phyloP scores from a whole-genome alignment of 1,140 invertebrate species.

The Geopemphigus sp. region DNA sequence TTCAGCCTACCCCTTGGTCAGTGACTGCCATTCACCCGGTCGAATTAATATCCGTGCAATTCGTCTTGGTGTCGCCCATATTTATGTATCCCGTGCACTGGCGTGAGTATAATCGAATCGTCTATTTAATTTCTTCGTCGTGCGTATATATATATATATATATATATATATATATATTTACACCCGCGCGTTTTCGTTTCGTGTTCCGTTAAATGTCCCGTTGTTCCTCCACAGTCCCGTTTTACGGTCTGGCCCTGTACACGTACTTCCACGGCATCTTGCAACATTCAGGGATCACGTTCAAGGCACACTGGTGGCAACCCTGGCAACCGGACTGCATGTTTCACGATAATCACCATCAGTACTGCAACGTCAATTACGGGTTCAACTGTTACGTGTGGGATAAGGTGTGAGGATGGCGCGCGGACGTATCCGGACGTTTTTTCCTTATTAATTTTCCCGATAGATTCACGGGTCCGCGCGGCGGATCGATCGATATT shows the following conservation, averaged over 20 bases:
- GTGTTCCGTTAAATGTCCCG: too few species aligned
- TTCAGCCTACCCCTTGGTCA: constrained; percentile 72
- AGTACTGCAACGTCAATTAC: constrained; percentile 76
- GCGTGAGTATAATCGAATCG: constrained; percentile 59
- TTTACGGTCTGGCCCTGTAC: constrained; percentile 62
- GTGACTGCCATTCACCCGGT: constrained; percentile 72
- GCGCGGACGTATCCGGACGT: background rate
- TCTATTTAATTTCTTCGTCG: too few species aligned
- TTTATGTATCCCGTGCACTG: constrained; percentile 64
- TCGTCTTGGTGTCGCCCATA: constrained; percentile 60
- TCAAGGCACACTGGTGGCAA: constrained; percentile 72
- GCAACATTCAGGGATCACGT: constrained; percentile 73
- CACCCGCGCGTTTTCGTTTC: too few species aligned
- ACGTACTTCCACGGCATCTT: constrained; percentile 74
- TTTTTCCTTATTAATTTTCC: constrained; percentile 32
- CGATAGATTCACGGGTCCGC: constrained; percentile 68
- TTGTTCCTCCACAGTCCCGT: constrained; percentile 58
- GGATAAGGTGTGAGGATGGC: constrained; percentile 61
- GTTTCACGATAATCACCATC: constrained; percentile 76
- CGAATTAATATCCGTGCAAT: constrained; percentile 65
- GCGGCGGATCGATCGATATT: constrained; percentile 63
- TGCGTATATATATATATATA: too few species aligned
- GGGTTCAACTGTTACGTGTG: constrained; percentile 69
- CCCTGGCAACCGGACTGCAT: constrained; percentile 73
- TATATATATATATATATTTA: background rate